Conservation (phyloP, 2,113 vertebrate species). For the Cyprinodon brontotheroides region DNA sequence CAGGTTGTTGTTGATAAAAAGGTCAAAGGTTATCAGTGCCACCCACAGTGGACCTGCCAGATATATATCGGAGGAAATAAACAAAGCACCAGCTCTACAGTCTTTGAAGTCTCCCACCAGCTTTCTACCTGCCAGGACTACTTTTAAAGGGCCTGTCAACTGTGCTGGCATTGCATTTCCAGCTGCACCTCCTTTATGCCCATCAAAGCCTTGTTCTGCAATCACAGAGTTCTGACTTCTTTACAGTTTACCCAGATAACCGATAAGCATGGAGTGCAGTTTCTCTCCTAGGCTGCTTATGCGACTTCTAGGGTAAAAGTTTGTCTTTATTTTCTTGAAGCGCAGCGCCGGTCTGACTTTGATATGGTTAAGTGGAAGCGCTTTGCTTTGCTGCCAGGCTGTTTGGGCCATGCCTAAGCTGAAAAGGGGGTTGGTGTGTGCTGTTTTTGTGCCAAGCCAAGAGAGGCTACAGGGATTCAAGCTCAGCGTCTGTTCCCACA, state of each 20-base stretch:
- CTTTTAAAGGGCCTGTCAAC: conserved; percentile 22
- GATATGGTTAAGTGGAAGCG: conserved; percentile 73
- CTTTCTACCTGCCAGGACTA: conserved; percentile 38
- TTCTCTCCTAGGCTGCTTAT: conserved; percentile 9
- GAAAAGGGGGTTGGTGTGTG: conserved; percentile 42
- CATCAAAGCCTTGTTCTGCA: conserved; percentile 32
- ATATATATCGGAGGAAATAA: conserved; percentile 38
- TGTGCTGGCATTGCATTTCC: not conserved
- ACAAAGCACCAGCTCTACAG: conserved; percentile 14
- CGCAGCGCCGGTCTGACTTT: conserved; percentile 61
- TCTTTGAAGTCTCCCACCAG: conserved; percentile 17
- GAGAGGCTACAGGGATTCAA: conserved; percentile 47
- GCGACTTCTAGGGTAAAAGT: conserved; percentile 26
- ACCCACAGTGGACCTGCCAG: conserved; percentile 42
- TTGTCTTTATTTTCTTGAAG: conserved; percentile 30
- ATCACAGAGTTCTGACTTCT: not conserved
- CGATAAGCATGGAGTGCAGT: conserved; percentile 17
- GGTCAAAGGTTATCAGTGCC: conserved; percentile 58
- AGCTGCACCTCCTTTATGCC: conserved; percentile 19
- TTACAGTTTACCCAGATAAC: conserved; percentile 22
- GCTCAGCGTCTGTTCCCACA: conserved; percentile 58
- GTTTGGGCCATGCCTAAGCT: conserved; percentile 58
- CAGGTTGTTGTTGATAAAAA: conserved; percentile 31
- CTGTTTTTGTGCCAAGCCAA: conserved; percentile 51
- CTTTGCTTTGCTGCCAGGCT: conserved; percentile 68